Evolutionary conservation across 2,888 invertebrate genomes (phyloP).

Genomic region (Yponomeuta sedellus): DNA sequence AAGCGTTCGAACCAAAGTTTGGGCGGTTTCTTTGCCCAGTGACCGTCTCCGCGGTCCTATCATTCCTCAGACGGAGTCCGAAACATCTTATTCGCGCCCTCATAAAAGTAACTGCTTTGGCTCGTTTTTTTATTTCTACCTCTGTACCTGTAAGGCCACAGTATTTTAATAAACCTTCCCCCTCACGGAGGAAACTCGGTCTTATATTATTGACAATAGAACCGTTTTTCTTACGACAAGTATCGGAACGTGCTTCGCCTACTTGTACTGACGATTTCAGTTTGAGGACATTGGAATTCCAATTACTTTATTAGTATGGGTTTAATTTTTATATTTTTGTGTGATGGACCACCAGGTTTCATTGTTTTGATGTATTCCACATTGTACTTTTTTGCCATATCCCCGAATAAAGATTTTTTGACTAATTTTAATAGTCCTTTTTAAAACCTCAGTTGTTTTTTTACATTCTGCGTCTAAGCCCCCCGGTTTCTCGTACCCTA

Average conservation of each 20-base stretch:
- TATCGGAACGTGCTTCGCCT: slow-evolving; percentile 55
- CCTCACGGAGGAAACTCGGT: slow-evolving; percentile 32
- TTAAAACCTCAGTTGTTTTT: no score
- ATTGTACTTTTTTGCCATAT: background rate
- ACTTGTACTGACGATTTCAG: slow-evolving; percentile 62
- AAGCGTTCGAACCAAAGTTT: background rate
- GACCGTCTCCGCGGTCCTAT: slow-evolving; percentile 36
- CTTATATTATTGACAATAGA: slow-evolving; percentile 24
- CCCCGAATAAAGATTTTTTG: background rate
- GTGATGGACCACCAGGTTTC: slow-evolving; percentile 8
- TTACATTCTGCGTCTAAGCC: no score
- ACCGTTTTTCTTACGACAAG: slow-evolving; percentile 23
- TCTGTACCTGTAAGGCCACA: slow-evolving; percentile 73
- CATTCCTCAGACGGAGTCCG: slow-evolving; percentile 72
- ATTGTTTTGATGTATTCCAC: background rate
- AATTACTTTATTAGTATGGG: slow-evolving; percentile 69
- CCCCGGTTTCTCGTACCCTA: no score
- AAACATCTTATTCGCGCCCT: slow-evolving; percentile 77
- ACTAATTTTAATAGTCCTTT: background rate
- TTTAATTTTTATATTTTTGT: slow-evolving; percentile 29
- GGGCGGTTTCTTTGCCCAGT: slow-evolving; percentile 24
- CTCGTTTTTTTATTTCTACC: slow-evolving; percentile 73
- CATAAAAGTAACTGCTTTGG: slow-evolving; percentile 76
- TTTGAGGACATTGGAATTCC: slow-evolving; percentile 71
- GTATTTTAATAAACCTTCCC: slow-evolving; percentile 71